A percentile compares a stretch with the other conserved stretches of the same genome.
Conservation (phyloP, 2,797 vertebrate species). For the Periophthalmus magnuspinnatus region DNA sequence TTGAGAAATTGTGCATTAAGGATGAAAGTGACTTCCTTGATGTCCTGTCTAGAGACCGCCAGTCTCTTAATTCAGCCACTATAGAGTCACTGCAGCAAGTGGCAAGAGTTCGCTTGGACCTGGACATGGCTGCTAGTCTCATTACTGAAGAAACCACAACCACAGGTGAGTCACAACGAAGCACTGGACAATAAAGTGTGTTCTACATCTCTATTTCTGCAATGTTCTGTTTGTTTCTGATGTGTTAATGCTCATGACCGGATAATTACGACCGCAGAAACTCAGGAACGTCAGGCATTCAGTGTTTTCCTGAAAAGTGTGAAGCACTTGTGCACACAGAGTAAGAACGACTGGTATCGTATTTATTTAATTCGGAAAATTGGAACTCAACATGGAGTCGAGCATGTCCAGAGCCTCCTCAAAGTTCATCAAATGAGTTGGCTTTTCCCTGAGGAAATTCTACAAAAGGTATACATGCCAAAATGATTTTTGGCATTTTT, state of each 20-base stretch:
- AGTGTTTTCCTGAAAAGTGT: conserved; percentile 68
- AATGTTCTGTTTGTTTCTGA: neutral
- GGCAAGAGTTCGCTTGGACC: conserved; percentile 83
- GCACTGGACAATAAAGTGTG: no score
- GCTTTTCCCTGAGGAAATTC: conserved; percentile 85
- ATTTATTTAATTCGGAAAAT: conserved; percentile 89
- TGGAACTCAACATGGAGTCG: conserved; percentile 79
- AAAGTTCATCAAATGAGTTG: conserved; percentile 66
- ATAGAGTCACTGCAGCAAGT: conserved; percentile 85
- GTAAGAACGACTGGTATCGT: conserved; percentile 84
- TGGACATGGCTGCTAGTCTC: conserved; percentile 79
- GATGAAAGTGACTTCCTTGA: conserved; percentile 78
- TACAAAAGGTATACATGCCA: conserved; percentile 57
- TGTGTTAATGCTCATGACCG: neutral
- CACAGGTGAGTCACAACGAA: conserved; percentile 45
- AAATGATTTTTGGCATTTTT: conserved; percentile 3
- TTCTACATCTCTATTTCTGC: neutral
- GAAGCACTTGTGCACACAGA: conserved; percentile 64
- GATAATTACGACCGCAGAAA: conserved; percentile 33
- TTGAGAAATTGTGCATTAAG: conserved; percentile 76
- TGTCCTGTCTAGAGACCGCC: conserved; percentile 25
- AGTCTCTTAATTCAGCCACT: conserved; percentile 41
- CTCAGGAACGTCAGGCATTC: conserved; percentile 20
- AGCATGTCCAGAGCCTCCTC: conserved; percentile 82
- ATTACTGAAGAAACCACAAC: conserved; percentile 58